Evolutionary conservation across 2,888 invertebrate species (phyloP).

Genomic region (Oxyteleia sp.): DNA sequence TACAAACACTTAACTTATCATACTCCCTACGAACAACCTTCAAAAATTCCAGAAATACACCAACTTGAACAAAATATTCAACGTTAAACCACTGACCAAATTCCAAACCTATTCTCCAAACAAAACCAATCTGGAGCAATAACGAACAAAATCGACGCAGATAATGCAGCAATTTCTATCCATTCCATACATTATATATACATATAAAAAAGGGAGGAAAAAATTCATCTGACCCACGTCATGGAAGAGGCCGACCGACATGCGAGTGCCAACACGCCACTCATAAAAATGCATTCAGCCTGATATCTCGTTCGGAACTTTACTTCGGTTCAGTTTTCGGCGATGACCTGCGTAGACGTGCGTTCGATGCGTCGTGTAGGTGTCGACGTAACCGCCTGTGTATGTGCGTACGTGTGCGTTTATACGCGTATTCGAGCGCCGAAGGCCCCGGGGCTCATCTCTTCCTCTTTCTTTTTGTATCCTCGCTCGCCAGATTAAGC

Average conservation of each 20-base stretch:
- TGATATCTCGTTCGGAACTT: conserved; percentile 77
- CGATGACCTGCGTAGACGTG: conserved; percentile 68
- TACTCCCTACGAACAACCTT: no score
- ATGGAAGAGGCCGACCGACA: conserved; percentile 77
- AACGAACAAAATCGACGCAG: conserved; percentile 38
- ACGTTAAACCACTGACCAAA: no score
- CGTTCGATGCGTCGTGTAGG: conserved; percentile 57
- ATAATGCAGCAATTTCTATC: conserved; percentile 31
- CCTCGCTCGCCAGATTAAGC: conserved; percentile 63
- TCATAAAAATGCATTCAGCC: conserved; percentile 81
- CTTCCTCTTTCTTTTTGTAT: conserved; percentile 50
- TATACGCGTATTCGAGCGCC: conserved; percentile 22
- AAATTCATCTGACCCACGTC: conserved; percentile 70
- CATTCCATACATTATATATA: conserved; percentile 25
- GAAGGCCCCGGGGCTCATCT: conserved; percentile 58
- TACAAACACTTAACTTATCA: no score
- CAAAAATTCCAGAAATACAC: no score
- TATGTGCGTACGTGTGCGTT: conserved; percentile 25
- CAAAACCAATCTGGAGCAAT: conserved; percentile 38
- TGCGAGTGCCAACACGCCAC: conserved; percentile 82
- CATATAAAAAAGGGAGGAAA: conserved; percentile 48
- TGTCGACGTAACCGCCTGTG: conserved; percentile 47
- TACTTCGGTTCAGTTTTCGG: conserved; percentile 53
- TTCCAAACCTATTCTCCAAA: background rate
- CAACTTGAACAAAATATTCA: no score